Evolutionary conservation across 2,113 vertebrate genomes (phyloP), one percentile per base, ranked within the genome.

Genomic region (Monarcha castaneiventris): DNA sequence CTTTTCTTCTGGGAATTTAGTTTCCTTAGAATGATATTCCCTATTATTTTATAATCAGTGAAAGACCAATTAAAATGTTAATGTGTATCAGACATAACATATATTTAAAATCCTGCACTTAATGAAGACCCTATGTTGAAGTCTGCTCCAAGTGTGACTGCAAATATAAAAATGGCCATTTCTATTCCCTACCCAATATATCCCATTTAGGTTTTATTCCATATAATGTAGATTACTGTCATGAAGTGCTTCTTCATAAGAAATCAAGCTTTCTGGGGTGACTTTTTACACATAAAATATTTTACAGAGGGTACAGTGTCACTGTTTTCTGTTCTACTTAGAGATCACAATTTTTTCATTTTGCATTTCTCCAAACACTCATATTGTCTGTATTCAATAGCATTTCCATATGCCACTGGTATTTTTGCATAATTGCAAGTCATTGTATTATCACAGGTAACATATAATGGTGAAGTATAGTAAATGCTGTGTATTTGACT

Each of bases 391-490:
- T 29, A 62, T 87, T 22, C 9, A 58, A 13, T 1, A 10, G 1
- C 11, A 71, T 84, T 81, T 78, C 18, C 11, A 30, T 5, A 76
- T 37, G 2, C 3, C 33, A 54, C 7, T 1, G 1, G 3, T 44
- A n/a, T 76, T 83, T 90, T 64, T 44, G 41, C 20, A 18, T 51
- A 12, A 43, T 15, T 26, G 3, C 5, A 51, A 72, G 5, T 46
- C 10, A 22, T 3, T 76, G 18, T 80, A 41, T 30, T 25, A 6
- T 68, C 25, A 26, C 13, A 66, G 17, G 16, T 49, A 41, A 43
- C 10, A 0, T 22, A n/a, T 4, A 49, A 21, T 3, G 1, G 4
- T 49, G 16, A 67, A 39, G 5, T 12, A 37, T 1, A 48, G 6
- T 9, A 44, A 67, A 80, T 58, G 30, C 1, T 41, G 12, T 11